These are phyloP conservation scores for Cantharis rustica DNA, from an alignment of 2,888 invertebrate genomes.

Conservation along the genomic window DNA sequence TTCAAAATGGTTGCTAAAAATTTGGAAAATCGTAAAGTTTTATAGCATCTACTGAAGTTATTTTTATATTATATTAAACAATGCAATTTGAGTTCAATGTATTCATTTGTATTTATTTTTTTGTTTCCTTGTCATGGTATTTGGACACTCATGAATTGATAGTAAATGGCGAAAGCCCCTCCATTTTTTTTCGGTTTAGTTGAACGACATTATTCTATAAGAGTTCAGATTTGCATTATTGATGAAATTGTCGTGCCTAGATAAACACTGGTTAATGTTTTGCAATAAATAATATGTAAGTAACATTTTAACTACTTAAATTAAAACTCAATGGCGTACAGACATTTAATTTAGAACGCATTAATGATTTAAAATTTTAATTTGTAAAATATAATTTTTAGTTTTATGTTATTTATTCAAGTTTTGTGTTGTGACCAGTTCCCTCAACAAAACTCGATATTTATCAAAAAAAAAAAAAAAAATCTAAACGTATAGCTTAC, in stretches of 20 bases:
- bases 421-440: neutral
- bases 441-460: neutral
- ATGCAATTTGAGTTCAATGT: constrained; percentile 23
- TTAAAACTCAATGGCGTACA: neutral
- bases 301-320: neutral
- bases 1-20: neutral
- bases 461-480: no score
- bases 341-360: constrained; percentile 3
- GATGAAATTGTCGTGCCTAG: constrained; percentile 11
- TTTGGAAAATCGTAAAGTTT: neutral
- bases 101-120: constrained; percentile 17
- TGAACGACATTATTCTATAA: constrained; percentile 34
- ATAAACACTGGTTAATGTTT: neutral
- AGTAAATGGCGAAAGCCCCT: constrained; percentile 19
- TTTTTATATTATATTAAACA: constrained; percentile 12
- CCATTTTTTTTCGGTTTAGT: constrained; percentile 27
- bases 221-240: constrained; percentile 28
- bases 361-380: neutral
- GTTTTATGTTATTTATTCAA: neutral
- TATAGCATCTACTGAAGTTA: neutral
- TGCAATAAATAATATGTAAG: neutral
- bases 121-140: constrained; percentile 22
- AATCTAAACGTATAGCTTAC: neutral
- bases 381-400: neutral
- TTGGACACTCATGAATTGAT: constrained; percentile 25